These are phyloP conservation scores for Drosophila pectinifera DNA, from an alignment of 1,140 invertebrate genomes.

Conservation along the genomic window DNA sequence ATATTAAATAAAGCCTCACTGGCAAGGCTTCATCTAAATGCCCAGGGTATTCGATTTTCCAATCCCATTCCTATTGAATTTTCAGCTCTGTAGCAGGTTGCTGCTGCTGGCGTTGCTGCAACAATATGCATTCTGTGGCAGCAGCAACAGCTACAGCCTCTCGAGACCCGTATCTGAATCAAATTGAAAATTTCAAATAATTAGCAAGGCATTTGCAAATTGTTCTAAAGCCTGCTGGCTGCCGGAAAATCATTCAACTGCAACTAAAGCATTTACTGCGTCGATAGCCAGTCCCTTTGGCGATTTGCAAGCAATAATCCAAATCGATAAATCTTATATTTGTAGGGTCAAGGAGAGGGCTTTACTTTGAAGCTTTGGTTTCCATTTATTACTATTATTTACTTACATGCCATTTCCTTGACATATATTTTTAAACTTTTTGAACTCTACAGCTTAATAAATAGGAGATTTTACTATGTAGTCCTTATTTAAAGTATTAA, in stretches of 20 bases:
- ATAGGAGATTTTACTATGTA: background rate
- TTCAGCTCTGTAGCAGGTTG: slow-evolving; percentile 15
- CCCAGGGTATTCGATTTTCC: background rate
- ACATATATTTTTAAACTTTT: background rate
- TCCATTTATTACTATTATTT: background rate
- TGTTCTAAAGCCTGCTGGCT: slow-evolving; percentile 6
- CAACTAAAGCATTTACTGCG: slow-evolving; percentile 26
- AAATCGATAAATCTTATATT: slow-evolving; percentile 19
- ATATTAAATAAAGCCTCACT: no score
- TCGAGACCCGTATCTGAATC: slow-evolving; percentile 42
- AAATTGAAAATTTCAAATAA: slow-evolving; percentile 48
- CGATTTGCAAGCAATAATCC: slow-evolving; percentile 4
- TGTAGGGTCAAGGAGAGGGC: slow-evolving; percentile 10
- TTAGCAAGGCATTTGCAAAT: slow-evolving; percentile 32
- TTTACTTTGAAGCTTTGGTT: background rate
- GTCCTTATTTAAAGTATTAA: background rate
- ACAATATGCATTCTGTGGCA: background rate
- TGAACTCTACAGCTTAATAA: background rate
- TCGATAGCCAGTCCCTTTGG: slow-evolving; percentile 7
- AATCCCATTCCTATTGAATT: background rate
- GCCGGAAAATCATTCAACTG: slow-evolving; percentile 34
- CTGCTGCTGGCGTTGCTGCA: slow-evolving; percentile 18
- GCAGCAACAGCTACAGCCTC: slow-evolving; percentile 12
- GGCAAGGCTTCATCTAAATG: no score
- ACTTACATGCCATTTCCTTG: slow-evolving; percentile 28